Evolutionary conservation across 2,888 invertebrate species (phyloP), one percentile per base, ranked within the genome.

Genomic region (Sepiola atlantica): DNA sequence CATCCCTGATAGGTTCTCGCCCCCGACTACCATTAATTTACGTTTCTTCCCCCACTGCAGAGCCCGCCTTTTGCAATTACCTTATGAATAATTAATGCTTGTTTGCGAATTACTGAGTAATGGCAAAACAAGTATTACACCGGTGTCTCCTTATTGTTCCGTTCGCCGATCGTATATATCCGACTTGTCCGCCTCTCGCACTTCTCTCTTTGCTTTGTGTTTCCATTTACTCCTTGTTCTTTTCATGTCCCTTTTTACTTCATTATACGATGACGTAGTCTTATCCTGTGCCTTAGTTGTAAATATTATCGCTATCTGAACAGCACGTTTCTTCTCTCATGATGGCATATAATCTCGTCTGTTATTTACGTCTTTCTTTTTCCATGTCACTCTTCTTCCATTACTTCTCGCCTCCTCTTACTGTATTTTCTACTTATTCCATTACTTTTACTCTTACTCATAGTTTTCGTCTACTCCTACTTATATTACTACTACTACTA

Each of bases 51-150:
- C 8, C 77, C 32, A 77, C 77, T 77, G 77, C 77, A 16, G 32
- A n/a, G 32, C 77, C 77, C n/a, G 77, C 77, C 32, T 77, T 77
- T 77, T 77, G 77, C 77, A 77, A 77, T 77, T n/a, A 77, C 77
- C 77, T 77, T 77, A 77, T 77, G 77, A 77, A 77, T 77, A 77
- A 77, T 77, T 77, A 77, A 77, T 77, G 77, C n/a, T 77, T 77
- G 77, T 77, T 77, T 77, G 77, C n/a, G 77, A 77, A 77, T 77
- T 77, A 77, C 77, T 77, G 77, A 77, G n/a, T 77, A 77, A 32
- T 77, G 77, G n/a, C 77, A 77, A 77, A 77, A 77, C 77, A 77
- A 77, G 32, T 77, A 77, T 77, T 77, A 77, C 77, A 77, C 77
- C 77, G 77, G 77, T n/a, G 77, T 77, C 77, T 77, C 77, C 77